Evolutionary conservation across 2,797 vertebrate species (phyloP).

Genomic region (Epinephelus coioides): DNA sequence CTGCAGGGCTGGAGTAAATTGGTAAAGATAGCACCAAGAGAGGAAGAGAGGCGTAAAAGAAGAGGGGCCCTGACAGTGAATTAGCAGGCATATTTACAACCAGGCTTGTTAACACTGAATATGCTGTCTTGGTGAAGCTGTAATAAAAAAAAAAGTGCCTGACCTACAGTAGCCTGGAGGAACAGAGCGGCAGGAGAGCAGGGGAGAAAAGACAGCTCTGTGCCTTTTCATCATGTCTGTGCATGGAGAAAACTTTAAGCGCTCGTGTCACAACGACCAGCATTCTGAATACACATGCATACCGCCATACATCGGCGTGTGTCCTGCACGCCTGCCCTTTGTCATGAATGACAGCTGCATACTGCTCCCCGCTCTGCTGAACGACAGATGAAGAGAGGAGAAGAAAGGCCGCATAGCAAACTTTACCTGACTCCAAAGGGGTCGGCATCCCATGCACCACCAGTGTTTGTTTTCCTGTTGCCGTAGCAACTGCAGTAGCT

Average conservation of each 20-base stretch:
- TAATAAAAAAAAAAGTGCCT: constrained; percentile 22
- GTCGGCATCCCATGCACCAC: constrained; percentile 15
- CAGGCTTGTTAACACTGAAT: constrained; percentile 37
- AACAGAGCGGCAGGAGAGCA: background rate
- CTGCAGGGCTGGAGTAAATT: constrained; percentile 45
- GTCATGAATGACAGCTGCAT: constrained; percentile 55
- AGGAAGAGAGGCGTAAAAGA: constrained; percentile 9
- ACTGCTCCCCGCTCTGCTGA: constrained; percentile 46
- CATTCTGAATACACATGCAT: constrained; percentile 17
- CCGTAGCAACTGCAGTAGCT: constrained; percentile 52
- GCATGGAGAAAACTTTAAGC: constrained; percentile 18
- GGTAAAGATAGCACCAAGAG: constrained; percentile 11
- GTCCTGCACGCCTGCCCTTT: constrained; percentile 33
- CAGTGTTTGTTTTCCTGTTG: constrained; percentile 74
- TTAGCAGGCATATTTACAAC: constrained; percentile 52
- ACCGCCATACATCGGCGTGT: constrained; percentile 18
- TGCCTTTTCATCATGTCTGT: constrained; percentile 39
- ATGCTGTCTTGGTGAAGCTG: constrained; percentile 19
- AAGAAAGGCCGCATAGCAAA: constrained; percentile 49
- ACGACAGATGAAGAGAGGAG: constrained; percentile 36
- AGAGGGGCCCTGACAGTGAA: constrained; percentile 3
- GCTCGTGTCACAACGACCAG: background rate
- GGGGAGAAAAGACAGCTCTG: background rate
- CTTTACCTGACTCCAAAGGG: constrained; percentile 44
- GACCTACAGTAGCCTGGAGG: constrained; percentile 33